Evolutionary conservation across 2,888 invertebrate species (phyloP).

Genomic region (Keiferia lycopersicella): DNA sequence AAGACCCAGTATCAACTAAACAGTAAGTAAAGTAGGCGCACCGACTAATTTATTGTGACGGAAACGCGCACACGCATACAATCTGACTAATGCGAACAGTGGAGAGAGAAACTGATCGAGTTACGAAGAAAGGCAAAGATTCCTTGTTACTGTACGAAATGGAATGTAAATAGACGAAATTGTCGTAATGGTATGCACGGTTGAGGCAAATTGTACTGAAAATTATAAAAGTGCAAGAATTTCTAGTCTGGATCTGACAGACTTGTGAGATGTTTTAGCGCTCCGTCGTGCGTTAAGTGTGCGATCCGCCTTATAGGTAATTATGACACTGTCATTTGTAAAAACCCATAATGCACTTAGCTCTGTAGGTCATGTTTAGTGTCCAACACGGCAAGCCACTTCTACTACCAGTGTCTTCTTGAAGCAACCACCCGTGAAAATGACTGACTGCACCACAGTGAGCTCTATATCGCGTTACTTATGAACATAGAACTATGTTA

Average conservation of each 20-base stretch:
- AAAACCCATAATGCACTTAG: conserved; percentile 6
- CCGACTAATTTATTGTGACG: conserved; percentile 21
- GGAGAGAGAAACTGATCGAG: conserved; percentile 2
- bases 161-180: neutral
- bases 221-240: neutral
- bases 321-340: neutral
- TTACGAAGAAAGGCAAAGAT: neutral
- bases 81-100: neutral
- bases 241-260: too few species aligned
- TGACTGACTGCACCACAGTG: conserved; percentile 25
- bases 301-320: too few species aligned
- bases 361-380: neutral
- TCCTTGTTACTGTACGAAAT: neutral
- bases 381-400: conserved; percentile 6
- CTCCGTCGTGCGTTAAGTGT: too few species aligned
- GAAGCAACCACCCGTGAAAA: conserved; percentile 33
- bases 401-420: neutral
- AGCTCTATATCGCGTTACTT: too few species aligned
- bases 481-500: too few species aligned
- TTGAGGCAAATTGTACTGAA: neutral
- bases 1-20: conserved; percentile 1
- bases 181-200: neutral
- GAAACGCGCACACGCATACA: conserved; percentile 22
- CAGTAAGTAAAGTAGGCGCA: conserved; percentile 4
- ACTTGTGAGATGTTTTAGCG: too few species aligned